Evolutionary conservation across 2,888 invertebrate species (phyloP).

Genomic region (Onthophagus sagittarius): DNA sequence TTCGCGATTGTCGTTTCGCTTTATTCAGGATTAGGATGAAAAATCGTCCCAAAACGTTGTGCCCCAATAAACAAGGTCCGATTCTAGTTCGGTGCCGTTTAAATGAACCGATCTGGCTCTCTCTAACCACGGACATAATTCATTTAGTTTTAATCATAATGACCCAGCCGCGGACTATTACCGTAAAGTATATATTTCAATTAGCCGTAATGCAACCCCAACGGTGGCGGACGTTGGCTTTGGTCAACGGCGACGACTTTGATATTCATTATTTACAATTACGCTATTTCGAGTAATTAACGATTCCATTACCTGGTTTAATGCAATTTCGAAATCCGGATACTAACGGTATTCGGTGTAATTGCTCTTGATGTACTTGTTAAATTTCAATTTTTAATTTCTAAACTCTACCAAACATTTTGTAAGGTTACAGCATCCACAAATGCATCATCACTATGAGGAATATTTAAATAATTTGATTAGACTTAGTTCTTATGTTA

Average conservation of each 20-base stretch:
- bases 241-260: not conserved
- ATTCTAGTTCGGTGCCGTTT: not conserved
- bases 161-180: not conserved
- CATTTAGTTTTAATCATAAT: slow-evolving; percentile 14
- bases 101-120: not conserved
- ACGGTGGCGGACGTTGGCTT: too few species aligned
- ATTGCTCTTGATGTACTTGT: slow-evolving; percentile 1
- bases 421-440: too few species aligned
- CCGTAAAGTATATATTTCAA: slow-evolving; percentile 17
- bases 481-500: too few species aligned
- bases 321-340: slow-evolving; percentile 19
- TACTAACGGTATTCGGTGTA: slow-evolving; percentile 10
- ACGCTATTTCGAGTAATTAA: slow-evolving; percentile 27
- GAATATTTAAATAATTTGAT: too few species aligned
- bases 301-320: slow-evolving; percentile 26
- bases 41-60: slow-evolving; percentile 18
- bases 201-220: not conserved
- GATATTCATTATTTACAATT: slow-evolving; percentile 26
- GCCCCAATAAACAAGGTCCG: not conserved
- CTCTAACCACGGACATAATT: not conserved
- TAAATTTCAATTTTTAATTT: too few species aligned
- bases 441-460: too few species aligned
- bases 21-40: slow-evolving; percentile 30
- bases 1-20: slow-evolving; percentile 32
- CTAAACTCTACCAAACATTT: too few species aligned